phyloP scores from a whole-genome alignment of 2,113 vertebrate species.

The Illadopsis cleaveri region DNA sequence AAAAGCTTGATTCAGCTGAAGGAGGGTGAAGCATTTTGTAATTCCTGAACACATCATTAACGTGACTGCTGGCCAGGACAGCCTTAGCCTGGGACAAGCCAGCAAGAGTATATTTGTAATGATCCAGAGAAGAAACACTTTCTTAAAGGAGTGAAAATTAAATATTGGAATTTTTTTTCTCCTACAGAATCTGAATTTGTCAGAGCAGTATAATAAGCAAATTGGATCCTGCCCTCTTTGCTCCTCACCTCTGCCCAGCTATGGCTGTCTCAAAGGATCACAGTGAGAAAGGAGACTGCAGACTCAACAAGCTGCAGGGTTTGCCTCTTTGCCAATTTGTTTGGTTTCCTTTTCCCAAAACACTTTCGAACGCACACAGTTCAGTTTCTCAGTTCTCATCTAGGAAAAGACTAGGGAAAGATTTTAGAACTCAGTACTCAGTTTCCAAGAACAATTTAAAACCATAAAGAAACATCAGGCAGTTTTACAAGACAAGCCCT shows the following conservation, averaged over 20 bases:
- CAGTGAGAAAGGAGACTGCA: background rate
- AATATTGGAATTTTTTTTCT: background rate
- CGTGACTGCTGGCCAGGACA: background rate
- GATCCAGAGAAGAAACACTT: background rate
- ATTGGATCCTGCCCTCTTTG: background rate
- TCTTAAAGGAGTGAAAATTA: background rate
- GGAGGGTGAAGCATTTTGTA: background rate
- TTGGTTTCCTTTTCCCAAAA: background rate
- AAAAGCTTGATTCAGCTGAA: background rate
- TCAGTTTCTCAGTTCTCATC: background rate
- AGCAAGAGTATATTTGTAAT: background rate
- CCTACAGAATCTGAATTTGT: background rate
- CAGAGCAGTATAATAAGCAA: background rate
- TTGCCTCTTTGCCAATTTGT: background rate
- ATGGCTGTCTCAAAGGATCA: background rate
- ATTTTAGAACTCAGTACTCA: background rate
- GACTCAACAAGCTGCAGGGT: background rate
- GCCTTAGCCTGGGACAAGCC: background rate
- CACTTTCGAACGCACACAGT: background rate
- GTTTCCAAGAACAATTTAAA: background rate
- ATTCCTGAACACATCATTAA: background rate
- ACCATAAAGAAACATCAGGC: background rate
- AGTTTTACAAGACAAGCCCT: background rate
- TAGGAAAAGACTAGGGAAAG: background rate
- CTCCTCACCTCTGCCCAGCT: background rate